A percentile compares a stretch with the other conserved stretches of the same genome.
phyloP scores from a whole-genome alignment of 2,888 invertebrate genomes.

The Caenorhabditis auriculariae region DNA sequence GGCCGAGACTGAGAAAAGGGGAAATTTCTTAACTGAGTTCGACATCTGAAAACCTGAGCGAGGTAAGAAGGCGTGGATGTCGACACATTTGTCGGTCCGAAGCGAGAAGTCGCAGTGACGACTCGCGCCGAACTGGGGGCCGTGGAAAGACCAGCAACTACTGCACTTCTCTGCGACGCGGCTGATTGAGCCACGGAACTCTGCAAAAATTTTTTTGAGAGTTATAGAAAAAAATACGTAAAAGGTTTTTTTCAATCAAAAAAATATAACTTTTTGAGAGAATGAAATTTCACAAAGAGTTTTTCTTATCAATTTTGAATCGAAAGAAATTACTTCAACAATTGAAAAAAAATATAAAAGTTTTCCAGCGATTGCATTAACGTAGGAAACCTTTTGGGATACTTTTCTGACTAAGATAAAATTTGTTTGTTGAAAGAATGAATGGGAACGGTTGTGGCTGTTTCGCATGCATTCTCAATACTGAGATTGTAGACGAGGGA shows the following conservation, averaged over 20 bases:
- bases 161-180: slow-evolving; percentile 20
- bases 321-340: too few species aligned
- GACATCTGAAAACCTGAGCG: neutral
- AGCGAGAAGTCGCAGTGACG: neutral
- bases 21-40: neutral
- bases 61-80: neutral
- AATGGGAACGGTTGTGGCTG: too few species aligned
- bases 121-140: slow-evolving; percentile 6
- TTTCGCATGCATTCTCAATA: too few species aligned
- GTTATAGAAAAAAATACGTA: too few species aligned
- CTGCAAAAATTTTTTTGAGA: slow-evolving; percentile 6
- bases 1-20: slow-evolving; percentile 23
- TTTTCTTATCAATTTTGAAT: too few species aligned
- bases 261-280: too few species aligned
- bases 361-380: too few species aligned
- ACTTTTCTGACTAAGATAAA: neutral
- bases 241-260: neutral
- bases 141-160: slow-evolving; percentile 24
- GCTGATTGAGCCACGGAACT: slow-evolving; percentile 8
- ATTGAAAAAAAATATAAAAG: too few species aligned
- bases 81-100: neutral
- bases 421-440: too few species aligned
- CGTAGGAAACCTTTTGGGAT: too few species aligned
- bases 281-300: too few species aligned
- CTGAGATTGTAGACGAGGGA: too few species aligned